A percentile compares a stretch with the other conserved stretches of the same genome.
These are phyloP conservation scores for Chironomus striatipennis DNA, from an alignment of 1,140 invertebrate genomes.

Conservation along the genomic window DNA sequence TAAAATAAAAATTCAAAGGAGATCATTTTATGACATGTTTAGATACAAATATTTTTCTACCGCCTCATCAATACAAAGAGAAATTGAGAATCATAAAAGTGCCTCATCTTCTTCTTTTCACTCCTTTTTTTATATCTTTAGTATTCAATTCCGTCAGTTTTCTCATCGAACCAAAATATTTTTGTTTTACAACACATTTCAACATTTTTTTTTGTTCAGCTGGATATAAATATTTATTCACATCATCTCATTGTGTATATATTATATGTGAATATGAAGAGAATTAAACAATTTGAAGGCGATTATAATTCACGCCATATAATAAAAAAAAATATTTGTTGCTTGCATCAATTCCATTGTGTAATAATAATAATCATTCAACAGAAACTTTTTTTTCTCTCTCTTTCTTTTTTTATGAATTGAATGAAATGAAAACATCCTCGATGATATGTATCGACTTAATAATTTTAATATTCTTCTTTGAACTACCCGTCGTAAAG, in stretches of 20 bases:
- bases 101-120: neutral
- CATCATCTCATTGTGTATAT: too few relatives aligned
- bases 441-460: neutral
- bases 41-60: constrained; percentile 10
- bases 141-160: neutral
- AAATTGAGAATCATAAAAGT: neutral
- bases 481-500: neutral
- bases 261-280: too few relatives aligned
- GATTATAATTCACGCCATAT: neutral
- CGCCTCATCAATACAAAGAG: neutral
- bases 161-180: too few relatives aligned
- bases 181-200: too few relatives aligned
- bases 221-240: too few relatives aligned
- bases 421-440: neutral
- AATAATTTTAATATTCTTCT: neutral
- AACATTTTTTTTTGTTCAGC: too few relatives aligned
- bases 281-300: too few relatives aligned
- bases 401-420: neutral
- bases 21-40: neutral
- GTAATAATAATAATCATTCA: constrained; percentile 8
- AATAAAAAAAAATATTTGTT: neutral
- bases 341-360: neutral
- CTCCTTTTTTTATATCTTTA: neutral
- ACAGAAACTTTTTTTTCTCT: neutral
- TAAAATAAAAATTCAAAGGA: too few relatives aligned